These are phyloP conservation scores for Panagrolaimus sp. DNA, from an alignment of 1,140 invertebrate genomes.

Conservation along the genomic window DNA sequence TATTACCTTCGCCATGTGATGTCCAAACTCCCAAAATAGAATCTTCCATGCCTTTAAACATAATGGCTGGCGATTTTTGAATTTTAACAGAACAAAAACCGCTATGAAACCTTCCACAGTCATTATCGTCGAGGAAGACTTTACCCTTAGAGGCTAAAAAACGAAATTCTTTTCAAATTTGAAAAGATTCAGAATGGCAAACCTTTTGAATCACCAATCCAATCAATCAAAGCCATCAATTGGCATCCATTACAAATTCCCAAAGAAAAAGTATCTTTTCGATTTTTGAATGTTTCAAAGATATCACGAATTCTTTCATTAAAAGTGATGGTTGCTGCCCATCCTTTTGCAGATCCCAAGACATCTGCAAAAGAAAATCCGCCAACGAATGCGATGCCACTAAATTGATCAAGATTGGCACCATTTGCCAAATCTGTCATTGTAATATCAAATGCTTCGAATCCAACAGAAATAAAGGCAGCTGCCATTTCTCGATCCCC, in stretches of 20 bases:
- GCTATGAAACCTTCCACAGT: constrained; percentile 82
- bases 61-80: constrained; percentile 70
- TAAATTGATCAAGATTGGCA: constrained; percentile 72
- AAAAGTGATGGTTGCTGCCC: constrained; percentile 84
- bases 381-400: constrained; percentile 86
- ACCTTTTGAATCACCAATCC: constrained; percentile 59
- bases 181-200: background rate
- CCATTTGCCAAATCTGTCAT: constrained; percentile 76
- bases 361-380: constrained; percentile 98
- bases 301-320: constrained; percentile 68
- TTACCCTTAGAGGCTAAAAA: constrained; percentile 62
- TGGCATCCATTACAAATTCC: constrained; percentile 98
- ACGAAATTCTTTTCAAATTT: constrained; percentile 13
- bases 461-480: constrained; percentile 81
- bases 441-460: constrained; percentile 81
- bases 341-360: constrained; percentile 87
- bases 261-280: constrained; percentile 82
- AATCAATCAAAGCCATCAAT: constrained; percentile 73
- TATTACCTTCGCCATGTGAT: constrained; percentile 86
- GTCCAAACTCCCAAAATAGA: constrained; percentile 84
- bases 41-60: constrained; percentile 79
- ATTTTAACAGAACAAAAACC: constrained; percentile 77
- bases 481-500: constrained; percentile 95
- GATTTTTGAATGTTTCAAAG: constrained; percentile 69
- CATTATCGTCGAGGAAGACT: constrained; percentile 76